Evolutionary conservation across 2,888 invertebrate genomes (phyloP), one percentile per base, ranked within the genome.

Genomic region (Chrysotoxum bicinctum): DNA sequence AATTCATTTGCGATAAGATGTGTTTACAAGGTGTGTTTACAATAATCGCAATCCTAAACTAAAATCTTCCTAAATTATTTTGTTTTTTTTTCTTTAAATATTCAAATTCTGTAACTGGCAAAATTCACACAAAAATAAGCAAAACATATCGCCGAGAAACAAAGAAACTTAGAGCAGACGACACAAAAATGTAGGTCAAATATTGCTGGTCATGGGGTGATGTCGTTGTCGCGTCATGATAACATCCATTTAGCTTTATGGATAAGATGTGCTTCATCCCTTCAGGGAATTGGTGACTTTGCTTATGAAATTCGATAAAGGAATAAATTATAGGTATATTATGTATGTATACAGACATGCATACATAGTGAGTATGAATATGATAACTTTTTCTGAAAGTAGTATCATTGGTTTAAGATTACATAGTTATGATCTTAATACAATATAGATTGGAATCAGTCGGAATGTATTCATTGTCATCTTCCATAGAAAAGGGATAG

Each of bases 181-280:
- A 4, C 10, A 45, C 45, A 26, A 45, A 37, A 45, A 81, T 62
- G 54, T 80, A 64, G 69, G 76, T 76, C 76, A 81, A 70, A 81
- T 54, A 70, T 72, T 76, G 32, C 54, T 64, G 64, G 70, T 70
- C 70, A 56, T 48, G 62, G 54, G 54, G 70, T 81, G 50, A 76
- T 81, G 62, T 43, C 75, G 76, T 76, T 70, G 69, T 70, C 64
- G 64, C 64, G 35, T 70, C 80, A 62, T 40, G 52, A 70, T 62
- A 75, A 54, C 75, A 58, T 23, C 56, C 54, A 60, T 81, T 70
- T 26, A 26, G 32, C 19, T 23, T 52, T 16, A 56, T 32, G 26
- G 21, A 50, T 16, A 43, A 23, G 14, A 16, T 16, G 16, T 19
- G 14, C 0, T 6, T 23, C 45, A 64, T 75, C 23, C 19, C 54